Evolutionary conservation across 2,797 vertebrate genomes (phyloP).

Genomic region (Poeciliopsis turneri): DNA sequence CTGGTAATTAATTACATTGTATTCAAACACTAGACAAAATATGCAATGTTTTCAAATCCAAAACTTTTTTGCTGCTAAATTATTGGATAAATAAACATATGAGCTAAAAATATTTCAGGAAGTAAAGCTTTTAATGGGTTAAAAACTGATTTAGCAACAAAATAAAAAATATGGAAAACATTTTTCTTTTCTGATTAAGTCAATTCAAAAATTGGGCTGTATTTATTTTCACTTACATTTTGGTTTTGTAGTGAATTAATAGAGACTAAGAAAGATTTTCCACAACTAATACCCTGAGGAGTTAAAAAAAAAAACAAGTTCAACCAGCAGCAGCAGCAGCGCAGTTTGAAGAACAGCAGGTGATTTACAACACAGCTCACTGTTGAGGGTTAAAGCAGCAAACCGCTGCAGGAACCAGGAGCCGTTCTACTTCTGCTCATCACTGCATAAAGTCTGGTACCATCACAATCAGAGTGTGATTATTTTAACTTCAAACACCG

Average conservation of each 20-base stretch:
- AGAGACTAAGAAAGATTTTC: conserved; percentile 60
- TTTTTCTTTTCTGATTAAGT: not conserved
- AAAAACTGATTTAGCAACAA: not conserved
- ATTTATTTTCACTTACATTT: conserved; percentile 30
- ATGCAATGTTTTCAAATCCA: too few species aligned
- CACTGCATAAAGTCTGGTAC: not conserved
- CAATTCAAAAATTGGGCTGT: not conserved
- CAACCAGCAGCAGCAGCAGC: not conserved
- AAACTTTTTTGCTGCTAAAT: too few species aligned
- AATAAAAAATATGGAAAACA: not conserved
- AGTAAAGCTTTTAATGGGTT: not conserved
- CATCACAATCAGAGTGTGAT: not conserved
- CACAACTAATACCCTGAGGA: conserved; percentile 49
- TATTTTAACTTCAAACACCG: not conserved
- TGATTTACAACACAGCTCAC: not conserved
- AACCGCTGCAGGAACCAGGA: not conserved
- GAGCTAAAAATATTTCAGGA: not conserved
- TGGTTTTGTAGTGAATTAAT: conserved; percentile 65
- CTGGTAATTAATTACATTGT: too few species aligned
- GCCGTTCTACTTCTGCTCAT: not conserved
- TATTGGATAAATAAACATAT: too few species aligned
- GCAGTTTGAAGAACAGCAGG: not conserved
- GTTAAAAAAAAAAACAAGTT: conserved; percentile 22
- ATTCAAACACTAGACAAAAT: too few species aligned
- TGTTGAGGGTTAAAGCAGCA: conserved; percentile 1